Base-by-base conservation (phyloP, 2,113 vertebrate genomes). In the Bubo bubo region DNA sequence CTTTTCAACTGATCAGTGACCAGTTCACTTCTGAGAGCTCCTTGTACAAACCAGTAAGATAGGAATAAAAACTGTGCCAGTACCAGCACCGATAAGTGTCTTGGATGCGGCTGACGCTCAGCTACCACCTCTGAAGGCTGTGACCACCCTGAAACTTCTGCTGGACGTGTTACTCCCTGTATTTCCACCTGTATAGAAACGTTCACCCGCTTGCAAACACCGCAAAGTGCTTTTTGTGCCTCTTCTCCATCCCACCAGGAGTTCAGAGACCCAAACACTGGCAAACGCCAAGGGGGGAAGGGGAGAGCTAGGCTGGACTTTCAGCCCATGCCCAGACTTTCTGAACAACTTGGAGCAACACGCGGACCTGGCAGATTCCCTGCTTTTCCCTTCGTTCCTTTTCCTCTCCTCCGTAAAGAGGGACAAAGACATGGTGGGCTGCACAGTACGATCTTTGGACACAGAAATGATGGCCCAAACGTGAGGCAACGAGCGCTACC, bases 41-140 rank as follows among this genome's bases (percentile, higher is more conserved):
- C 45, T 14, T 45, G 56, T 8, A 17, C 22, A 34, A 63, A 58
- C 6, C 16, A 16, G 32, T n/a, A 35, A 16, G 3, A 22, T 0
- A 47, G 21, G 32, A 43, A 39, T 32, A 41, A 60, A 81, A 34
- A 12, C 45, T 26, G 45, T 9, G 16, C 49, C 22, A 2, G 41
- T 2, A 5, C 9, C 15, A 27, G 0, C 28, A 11, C 2, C 39
- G 49, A 1, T 14, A 45, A 30, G 21, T 5, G 16, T 19, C 66
- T 35, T 26, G 53, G 35, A 19, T 21, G 34, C 32, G 72, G n/a
- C n/a, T 13, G 34, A 39, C 49, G 5, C 23, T 18, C 81, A 73
- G 0, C 43, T n/a, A 10, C n/a, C 7, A 5, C n/a, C 63, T 52
- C 56, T 22, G 68, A 55, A 35, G 56, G 47, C 4, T 39, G 26